phyloP scores from a whole-genome alignment of 2,113 vertebrate genomes.

The Tyrannus savana region DNA sequence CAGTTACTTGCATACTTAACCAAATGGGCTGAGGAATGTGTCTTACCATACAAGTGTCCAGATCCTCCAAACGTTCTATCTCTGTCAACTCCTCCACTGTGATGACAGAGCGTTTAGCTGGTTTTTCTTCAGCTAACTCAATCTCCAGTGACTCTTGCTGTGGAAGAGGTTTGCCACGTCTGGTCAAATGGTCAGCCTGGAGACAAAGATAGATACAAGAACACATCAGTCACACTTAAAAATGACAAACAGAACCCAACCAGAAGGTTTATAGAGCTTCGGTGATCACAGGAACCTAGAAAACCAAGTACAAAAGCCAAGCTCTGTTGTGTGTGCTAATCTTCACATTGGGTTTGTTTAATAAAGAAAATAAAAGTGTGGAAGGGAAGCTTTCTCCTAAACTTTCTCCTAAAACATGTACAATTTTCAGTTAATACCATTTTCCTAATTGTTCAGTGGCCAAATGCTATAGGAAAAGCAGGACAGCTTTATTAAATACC shows the following conservation, averaged over 20 bases:
- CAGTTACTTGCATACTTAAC: neutral
- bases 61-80: slow-evolving; percentile 89
- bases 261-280: neutral
- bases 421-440: neutral
- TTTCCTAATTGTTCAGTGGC: neutral
- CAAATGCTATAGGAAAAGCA: neutral
- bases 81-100: slow-evolving; percentile 84
- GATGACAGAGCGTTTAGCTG: slow-evolving; percentile 78
- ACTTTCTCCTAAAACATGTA: neutral
- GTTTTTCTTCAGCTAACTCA: slow-evolving; percentile 84
- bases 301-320: neutral
- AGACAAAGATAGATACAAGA: neutral
- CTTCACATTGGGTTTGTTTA: neutral
- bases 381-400: neutral
- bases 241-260: neutral
- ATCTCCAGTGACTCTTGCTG: slow-evolving; percentile 86
- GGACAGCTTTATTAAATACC: neutral
- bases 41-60: slow-evolving; percentile 95
- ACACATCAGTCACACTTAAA: neutral
- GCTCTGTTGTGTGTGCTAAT: neutral
- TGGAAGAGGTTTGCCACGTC: slow-evolving; percentile 81
- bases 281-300: neutral
- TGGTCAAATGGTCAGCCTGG: slow-evolving; percentile 90
- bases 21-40: neutral
- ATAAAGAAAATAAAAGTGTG: neutral